phyloP scores from a whole-genome alignment of 2,888 invertebrate genomes.

The Arge pagana region DNA sequence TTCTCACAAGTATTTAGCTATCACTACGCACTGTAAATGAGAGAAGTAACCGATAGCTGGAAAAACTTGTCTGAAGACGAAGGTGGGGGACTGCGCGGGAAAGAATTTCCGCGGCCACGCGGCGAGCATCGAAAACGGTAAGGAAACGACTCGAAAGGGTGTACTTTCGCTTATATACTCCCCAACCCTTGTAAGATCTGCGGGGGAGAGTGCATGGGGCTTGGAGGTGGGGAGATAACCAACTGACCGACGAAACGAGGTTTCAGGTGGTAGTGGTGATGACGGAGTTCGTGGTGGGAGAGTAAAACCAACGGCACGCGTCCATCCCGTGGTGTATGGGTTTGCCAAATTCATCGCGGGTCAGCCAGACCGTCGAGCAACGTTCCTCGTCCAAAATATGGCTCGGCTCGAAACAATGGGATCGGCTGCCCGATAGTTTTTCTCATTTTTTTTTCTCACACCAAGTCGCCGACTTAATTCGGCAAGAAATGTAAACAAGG shows the following conservation, averaged over 20 bases:
- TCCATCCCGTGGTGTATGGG: conserved; percentile 18
- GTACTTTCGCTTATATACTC: conserved; percentile 40
- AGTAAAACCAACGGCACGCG: conserved; percentile 34
- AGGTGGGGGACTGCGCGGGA: not conserved
- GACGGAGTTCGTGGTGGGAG: too few species aligned
- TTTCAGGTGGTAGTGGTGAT: conserved; percentile 26
- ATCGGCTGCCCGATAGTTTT: too few species aligned
- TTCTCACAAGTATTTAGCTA: conserved; percentile 31
- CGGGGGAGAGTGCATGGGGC: conserved; percentile 33
- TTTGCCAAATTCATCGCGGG: conserved; percentile 25
- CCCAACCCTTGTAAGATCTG: conserved; percentile 39
- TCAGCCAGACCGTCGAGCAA: not conserved
- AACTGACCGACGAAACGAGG: conserved; percentile 30
- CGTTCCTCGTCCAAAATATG: too few species aligned
- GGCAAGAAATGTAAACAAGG: too few species aligned
- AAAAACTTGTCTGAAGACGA: not conserved
- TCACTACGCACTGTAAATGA: conserved; percentile 37
- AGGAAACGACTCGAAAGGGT: conserved; percentile 33
- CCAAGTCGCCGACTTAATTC: too few species aligned
- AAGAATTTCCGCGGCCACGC: conserved; percentile 11
- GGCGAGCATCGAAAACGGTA: conserved; percentile 34
- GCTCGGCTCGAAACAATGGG: too few species aligned
- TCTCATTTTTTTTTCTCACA: too few species aligned
- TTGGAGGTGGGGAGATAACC: conserved; percentile 36
- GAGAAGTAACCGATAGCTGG: not conserved